Percentiles rank a stretch among this genome's conserved stretches.
These are phyloP conservation scores for Mesitornis unicolor DNA, from an alignment of 2,113 vertebrate genomes.

Conservation along the genomic window DNA sequence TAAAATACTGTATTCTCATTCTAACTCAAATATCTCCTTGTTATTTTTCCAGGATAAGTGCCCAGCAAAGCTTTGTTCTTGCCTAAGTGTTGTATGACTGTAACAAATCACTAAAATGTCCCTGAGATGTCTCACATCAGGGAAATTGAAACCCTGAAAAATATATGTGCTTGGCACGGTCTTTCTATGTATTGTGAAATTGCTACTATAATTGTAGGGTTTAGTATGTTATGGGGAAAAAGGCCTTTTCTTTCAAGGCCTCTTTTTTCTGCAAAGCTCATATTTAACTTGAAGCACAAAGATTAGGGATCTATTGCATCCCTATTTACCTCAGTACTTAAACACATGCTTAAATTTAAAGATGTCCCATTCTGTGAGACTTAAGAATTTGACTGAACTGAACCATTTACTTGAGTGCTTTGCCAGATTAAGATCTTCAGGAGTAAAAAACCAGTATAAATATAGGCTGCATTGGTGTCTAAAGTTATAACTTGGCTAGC, in stretches of 20 bases:
- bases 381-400: constrained; percentile 7
- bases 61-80: constrained; percentile 27
- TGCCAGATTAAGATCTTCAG: neutral
- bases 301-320: neutral
- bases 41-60: neutral
- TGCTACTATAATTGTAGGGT: constrained; percentile 4
- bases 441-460: neutral
- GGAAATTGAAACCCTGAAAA: constrained; percentile 56
- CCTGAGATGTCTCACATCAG: constrained; percentile 45
- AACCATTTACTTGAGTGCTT: neutral
- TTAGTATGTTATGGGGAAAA: neutral
- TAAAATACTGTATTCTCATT: neutral
- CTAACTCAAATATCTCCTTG: neutral
- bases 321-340: constrained; percentile 9
- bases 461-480: neutral
- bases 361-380: neutral
- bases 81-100: neutral
- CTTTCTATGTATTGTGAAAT: constrained; percentile 24
- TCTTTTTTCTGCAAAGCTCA: neutral
- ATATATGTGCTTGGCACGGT: neutral
- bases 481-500: neutral
- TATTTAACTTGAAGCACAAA: neutral
- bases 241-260: neutral
- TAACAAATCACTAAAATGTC: constrained; percentile 59
- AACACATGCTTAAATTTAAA: neutral